Conservation (phyloP, 2,113 vertebrate species). For the Leptosomus discolor region DNA sequence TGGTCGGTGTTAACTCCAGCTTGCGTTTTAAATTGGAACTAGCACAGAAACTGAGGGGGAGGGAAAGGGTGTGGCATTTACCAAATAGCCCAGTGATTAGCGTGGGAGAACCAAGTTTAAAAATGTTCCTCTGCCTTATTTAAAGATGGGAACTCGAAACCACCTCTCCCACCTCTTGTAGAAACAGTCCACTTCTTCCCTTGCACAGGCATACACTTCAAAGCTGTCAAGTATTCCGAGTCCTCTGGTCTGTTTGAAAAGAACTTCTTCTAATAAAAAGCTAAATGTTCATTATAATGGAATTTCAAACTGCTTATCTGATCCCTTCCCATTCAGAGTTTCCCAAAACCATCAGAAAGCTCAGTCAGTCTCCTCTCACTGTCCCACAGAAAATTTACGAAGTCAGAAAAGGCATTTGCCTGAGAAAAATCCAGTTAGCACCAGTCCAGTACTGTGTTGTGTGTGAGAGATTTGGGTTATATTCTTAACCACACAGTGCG, state of each 20-base stretch:
- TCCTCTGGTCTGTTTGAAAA: neutral
- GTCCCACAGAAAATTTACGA: neutral
- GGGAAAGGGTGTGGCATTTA: neutral
- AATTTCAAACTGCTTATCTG: neutral
- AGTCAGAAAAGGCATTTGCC: neutral
- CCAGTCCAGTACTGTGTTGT: no score
- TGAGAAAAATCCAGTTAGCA: neutral
- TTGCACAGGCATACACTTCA: rapidly evolving
- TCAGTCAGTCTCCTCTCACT: neutral
- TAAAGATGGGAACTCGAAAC: neutral
- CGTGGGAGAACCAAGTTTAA: neutral
- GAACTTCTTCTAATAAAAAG: neutral
- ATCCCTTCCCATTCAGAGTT: neutral
- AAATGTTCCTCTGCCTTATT: neutral
- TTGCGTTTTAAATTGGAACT: neutral
- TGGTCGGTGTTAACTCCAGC: neutral
- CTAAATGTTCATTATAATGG: neutral
- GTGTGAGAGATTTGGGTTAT: rapidly evolving
- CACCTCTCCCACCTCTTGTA: neutral
- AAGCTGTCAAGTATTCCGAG: neutral
- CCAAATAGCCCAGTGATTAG: neutral
- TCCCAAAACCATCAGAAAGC: neutral
- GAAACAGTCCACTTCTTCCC: neutral
- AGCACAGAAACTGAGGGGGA: neutral
- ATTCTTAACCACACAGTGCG: neutral